Evolutionary conservation across 2,888 invertebrate species (phyloP), one percentile per base, ranked within the genome.

Genomic region (Nemurella pictetii): DNA sequence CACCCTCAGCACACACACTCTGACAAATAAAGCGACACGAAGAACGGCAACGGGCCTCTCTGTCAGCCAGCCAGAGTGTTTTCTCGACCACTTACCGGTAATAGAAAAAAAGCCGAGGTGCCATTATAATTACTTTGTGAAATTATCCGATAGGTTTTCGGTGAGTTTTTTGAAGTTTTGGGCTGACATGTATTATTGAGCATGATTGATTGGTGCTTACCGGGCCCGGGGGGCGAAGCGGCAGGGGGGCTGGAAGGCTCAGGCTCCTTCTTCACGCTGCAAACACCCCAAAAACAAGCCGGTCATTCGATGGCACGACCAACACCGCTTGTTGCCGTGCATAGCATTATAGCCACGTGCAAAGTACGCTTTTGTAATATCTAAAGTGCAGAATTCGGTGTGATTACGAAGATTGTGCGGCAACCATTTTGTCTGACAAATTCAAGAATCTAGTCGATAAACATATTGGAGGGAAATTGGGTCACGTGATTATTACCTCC

Each of bases 141-240:
- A 55, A 55, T 55, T 20, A 20, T 55, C 55, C 55, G 55, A 12
- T 55, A 12, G 1, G 55, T 55, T 55, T 55, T 12, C 55, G 9
- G 55, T 2, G 20, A 55, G 55, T 55, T 55, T 55, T 7, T 55
- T 20, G 55, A 55, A 32, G 55, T 55, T 55, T 3, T 55, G 20
- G 9, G 9, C 20, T 55, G 55, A 55, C 55, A 55, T 55, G 9
- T 55, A 55, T 55, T 55, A 55, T 55, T 55, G 9, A 55, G 55
- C 55, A 5, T 75, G 81, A 81, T 81, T 81, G 81, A 81, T 81
- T 81, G n/a, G 4, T 30, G 35, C 82, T 29, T 82, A 82, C 82
- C 82, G 28, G 82, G 36, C 7, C 72, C 26, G 29, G 82, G 82
- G 1, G 82, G 72, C 0, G 82, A 29, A 12, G 82, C 29, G 15